A percentile compares a stretch with the other conserved stretches of the same genome.
phyloP scores from a whole-genome alignment of 92 coral and sea anemone species.

The Ricordea florida region DNA sequence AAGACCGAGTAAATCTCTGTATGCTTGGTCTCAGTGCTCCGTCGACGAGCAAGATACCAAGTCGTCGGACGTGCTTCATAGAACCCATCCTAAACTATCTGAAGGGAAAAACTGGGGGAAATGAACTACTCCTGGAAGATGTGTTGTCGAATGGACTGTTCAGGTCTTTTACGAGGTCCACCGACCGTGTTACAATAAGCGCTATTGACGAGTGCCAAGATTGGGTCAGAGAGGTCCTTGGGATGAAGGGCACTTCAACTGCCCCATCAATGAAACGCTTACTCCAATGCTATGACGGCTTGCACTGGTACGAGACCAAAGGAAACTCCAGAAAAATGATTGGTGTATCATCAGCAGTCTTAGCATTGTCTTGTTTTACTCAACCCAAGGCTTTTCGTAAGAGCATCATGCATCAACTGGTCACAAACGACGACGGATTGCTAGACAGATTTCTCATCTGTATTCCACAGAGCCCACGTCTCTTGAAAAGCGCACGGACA shows the following conservation, averaged over 20 bases:
- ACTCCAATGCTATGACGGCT: slow-evolving; percentile 24
- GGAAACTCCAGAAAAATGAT: slow-evolving; percentile 2
- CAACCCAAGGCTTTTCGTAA: slow-evolving; percentile 6
- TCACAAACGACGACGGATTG: slow-evolving; percentile 4
- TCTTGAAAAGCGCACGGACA: not conserved
- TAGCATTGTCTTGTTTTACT: slow-evolving; percentile 16
- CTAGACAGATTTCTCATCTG: slow-evolving; percentile 18
- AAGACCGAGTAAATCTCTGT: slow-evolving; percentile 17
- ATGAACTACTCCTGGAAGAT: slow-evolving; percentile 10
- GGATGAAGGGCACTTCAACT: not conserved
- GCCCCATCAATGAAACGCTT: slow-evolving; percentile 33
- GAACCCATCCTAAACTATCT: not conserved
- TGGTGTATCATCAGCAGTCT: slow-evolving; percentile 12
- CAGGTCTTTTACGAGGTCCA: not conserved
- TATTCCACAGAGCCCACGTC: not conserved
- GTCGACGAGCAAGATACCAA: slow-evolving; percentile 16
- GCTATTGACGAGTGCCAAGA: slow-evolving; percentile 28
- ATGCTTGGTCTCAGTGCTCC: slow-evolving; percentile 28
- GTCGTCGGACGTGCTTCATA: not conserved
- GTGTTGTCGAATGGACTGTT: slow-evolving; percentile 7
- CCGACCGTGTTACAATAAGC: not conserved
- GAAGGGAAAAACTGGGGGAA: slow-evolving; percentile 7
- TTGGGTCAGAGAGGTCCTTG: slow-evolving; percentile 21
- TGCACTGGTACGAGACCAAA: slow-evolving; percentile 11
- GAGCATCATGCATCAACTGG: slow-evolving; percentile 6